Percentiles rank a stretch among this genome's conserved stretches.
These are phyloP conservation scores for Equus quagga DNA, from an alignment of 2,113 vertebrate genomes.

Conservation along the genomic window DNA sequence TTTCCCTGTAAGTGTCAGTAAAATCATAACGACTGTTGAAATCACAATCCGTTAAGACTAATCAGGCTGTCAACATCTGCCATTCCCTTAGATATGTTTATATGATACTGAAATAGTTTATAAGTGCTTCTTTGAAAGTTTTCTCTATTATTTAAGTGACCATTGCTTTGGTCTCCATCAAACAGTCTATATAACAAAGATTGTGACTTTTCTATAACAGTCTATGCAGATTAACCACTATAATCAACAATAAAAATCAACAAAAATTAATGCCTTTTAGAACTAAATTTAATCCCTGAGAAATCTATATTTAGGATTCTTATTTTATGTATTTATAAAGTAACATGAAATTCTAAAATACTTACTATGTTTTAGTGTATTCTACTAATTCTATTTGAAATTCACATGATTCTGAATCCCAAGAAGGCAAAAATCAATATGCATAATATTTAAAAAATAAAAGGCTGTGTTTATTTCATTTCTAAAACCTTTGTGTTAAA, in stretches of 20 bases:
- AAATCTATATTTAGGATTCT: background rate
- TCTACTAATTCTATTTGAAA: conserved; percentile 12
- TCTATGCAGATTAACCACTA: background rate
- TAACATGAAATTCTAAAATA: background rate
- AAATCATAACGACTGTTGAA: background rate
- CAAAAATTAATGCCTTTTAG: background rate
- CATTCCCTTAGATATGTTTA: background rate
- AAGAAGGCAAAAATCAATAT: background rate
- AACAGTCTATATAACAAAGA: background rate
- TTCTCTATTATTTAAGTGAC: background rate
- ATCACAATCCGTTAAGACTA: background rate
- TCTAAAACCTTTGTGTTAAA: background rate
- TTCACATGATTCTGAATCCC: background rate
- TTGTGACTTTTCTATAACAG: background rate
- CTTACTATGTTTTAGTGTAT: background rate
- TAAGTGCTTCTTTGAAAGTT: background rate
- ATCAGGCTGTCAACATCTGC: background rate
- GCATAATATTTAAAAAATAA: background rate
- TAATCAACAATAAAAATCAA: background rate
- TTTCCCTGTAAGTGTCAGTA: background rate
- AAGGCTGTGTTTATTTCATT: background rate
- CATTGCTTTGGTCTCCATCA: background rate
- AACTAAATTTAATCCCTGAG: background rate
- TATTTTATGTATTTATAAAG: background rate
- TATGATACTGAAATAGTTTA: background rate